Evolutionary conservation across 2,797 vertebrate genomes (phyloP).

Genomic region (Hoplostethus mediterraneus): DNA sequence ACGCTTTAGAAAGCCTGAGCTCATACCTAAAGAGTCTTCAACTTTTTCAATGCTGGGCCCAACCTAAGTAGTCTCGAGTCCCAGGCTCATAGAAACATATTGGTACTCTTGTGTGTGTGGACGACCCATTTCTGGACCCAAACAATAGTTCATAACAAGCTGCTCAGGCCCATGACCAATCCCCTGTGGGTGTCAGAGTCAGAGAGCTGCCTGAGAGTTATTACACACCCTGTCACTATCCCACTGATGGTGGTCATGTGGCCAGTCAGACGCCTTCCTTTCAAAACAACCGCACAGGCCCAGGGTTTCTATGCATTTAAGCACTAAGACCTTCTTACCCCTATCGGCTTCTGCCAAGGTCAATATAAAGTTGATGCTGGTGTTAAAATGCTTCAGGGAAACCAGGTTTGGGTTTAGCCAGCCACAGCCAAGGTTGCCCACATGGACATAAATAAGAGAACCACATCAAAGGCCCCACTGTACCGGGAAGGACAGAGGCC

Average conservation of each 20-base stretch:
- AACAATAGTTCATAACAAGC: conserved; percentile 3
- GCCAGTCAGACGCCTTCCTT: conserved; percentile 28
- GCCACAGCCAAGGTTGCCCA: conserved; percentile 20
- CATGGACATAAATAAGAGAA: conserved; percentile 51
- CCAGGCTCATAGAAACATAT: background rate
- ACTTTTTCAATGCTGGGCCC: too few relatives aligned
- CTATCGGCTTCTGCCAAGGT: conserved; percentile 13
- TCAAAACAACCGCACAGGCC: conserved; percentile 34
- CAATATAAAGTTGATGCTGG: conserved; percentile 14
- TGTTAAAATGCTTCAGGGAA: conserved; percentile 17
- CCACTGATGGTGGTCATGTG: conserved; percentile 15
- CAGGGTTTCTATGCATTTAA: conserved; percentile 10
- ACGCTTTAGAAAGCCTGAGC: too few relatives aligned
- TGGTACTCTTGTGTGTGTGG: background rate
- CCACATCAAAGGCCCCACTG: conserved; percentile 71
- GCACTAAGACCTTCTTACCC: background rate
- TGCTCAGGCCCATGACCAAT: conserved; percentile 1
- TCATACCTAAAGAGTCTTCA: too few relatives aligned
- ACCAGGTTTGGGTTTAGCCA: conserved; percentile 23
- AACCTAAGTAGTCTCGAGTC: background rate
- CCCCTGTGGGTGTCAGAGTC: conserved; percentile 1
- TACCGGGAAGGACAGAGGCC: conserved; percentile 69
- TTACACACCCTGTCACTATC: conserved; percentile 3
- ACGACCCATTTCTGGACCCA: background rate
- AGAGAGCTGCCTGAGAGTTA: conserved; percentile 22